Evolutionary conservation across 2,797 vertebrate genomes (phyloP).

Genomic region (Phylloscopus collybita): DNA sequence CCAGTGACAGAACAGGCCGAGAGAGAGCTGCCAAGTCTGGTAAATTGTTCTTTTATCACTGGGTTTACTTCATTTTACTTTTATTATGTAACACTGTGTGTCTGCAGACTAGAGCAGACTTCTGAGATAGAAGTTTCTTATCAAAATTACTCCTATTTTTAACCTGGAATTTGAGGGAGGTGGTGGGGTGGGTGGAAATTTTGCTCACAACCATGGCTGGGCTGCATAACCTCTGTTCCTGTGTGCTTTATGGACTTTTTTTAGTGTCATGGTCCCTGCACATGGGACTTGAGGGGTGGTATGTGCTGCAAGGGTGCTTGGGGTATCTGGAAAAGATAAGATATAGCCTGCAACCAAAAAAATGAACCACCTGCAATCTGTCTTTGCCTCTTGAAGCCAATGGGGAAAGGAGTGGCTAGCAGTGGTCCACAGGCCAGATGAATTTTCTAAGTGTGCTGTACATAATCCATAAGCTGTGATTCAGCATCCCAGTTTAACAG

Average conservation of each 20-base stretch:
- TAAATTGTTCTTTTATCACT: slow-evolving; percentile 53
- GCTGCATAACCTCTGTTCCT: background rate
- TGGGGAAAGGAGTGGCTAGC: background rate
- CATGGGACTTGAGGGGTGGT: background rate
- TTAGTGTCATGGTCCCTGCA: background rate
- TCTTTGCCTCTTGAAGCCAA: background rate
- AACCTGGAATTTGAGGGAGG: background rate
- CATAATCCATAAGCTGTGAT: background rate
- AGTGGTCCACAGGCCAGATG: background rate
- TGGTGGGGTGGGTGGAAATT: rapidly evolving
- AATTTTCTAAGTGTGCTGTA: background rate
- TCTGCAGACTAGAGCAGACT: background rate
- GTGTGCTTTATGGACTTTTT: background rate
- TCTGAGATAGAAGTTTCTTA: background rate
- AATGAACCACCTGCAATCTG: background rate
- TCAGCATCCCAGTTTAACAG: background rate
- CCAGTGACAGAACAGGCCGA: slow-evolving; percentile 74
- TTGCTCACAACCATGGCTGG: background rate
- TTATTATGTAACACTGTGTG: background rate
- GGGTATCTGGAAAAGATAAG: background rate
- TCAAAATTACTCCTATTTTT: background rate
- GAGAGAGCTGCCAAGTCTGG: slow-evolving; percentile 76
- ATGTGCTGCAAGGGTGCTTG: rapidly evolving
- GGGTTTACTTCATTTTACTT: background rate
- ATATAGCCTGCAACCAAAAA: background rate